phyloP scores from a whole-genome alignment of 2,797 vertebrate genomes.

The Notamacropus eugenii region DNA sequence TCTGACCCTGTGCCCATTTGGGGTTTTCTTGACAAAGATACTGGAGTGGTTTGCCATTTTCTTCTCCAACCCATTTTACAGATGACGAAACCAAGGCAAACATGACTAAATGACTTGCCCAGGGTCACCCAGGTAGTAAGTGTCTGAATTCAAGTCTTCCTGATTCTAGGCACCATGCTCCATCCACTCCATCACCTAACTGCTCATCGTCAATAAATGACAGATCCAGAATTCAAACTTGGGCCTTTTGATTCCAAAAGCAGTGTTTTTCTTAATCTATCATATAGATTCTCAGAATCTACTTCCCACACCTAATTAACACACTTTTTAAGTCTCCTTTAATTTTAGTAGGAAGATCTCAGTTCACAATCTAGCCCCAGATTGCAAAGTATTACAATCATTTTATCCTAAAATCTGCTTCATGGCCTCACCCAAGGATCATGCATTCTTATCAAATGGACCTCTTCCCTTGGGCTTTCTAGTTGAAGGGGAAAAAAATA shows the following conservation, averaged over 20 bases:
- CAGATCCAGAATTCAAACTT: not conserved
- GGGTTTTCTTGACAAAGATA: not conserved
- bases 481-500: not conserved
- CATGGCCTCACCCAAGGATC: not conserved
- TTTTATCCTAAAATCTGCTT: not conserved
- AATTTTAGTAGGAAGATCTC: not conserved
- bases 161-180: not conserved
- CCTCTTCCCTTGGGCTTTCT: not conserved
- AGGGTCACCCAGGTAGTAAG: not conserved
- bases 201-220: not conserved
- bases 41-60: not conserved
- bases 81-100: not conserved
- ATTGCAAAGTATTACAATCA: not conserved
- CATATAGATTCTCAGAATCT: not conserved
- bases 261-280: not conserved
- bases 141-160: not conserved
- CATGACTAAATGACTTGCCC: not conserved
- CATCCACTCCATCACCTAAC: not conserved
- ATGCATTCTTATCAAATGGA: not conserved
- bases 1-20: not conserved
- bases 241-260: not conserved
- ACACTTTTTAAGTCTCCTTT: not conserved
- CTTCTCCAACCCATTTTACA: not conserved
- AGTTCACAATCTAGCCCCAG: not conserved
- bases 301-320: not conserved